These are phyloP conservation scores for Eciton burchellii DNA, from an alignment of 1,140 invertebrate genomes.

Conservation along the genomic window DNA sequence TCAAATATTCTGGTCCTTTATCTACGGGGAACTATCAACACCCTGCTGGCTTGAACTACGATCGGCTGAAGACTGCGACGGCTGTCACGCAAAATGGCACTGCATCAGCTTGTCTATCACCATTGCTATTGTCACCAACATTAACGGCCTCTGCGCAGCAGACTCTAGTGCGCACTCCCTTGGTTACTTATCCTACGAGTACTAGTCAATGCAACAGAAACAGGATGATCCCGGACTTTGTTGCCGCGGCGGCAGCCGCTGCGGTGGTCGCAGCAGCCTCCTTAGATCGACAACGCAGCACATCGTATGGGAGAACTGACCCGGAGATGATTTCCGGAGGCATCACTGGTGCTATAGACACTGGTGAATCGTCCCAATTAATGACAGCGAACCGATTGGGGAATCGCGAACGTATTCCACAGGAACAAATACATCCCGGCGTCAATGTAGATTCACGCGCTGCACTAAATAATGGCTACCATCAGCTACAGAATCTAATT, in stretches of 20 bases:
- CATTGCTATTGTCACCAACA: slow-evolving; percentile 40
- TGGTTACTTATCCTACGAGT: slow-evolving; percentile 25
- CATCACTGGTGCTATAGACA: slow-evolving; percentile 23
- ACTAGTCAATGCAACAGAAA: slow-evolving; percentile 39
- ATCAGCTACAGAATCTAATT: slow-evolving; percentile 55
- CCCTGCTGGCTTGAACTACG: slow-evolving; percentile 29
- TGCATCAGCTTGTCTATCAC: slow-evolving; percentile 13
- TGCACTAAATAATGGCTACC: slow-evolving; percentile 35
- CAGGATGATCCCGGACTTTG: slow-evolving; percentile 66
- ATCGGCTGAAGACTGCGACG: slow-evolving; percentile 40
- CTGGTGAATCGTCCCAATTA: slow-evolving; percentile 5
- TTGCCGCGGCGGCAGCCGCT: slow-evolving; percentile 67
- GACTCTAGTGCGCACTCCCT: slow-evolving; percentile 7
- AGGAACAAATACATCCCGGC: slow-evolving; percentile 8
- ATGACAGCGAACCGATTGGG: not conserved
- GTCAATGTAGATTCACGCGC: slow-evolving; percentile 29
- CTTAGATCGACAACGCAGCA: slow-evolving; percentile 51
- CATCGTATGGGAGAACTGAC: slow-evolving; percentile 35
- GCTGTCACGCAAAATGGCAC: slow-evolving; percentile 12
- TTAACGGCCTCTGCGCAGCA: slow-evolving; percentile 55
- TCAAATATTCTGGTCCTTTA: slow-evolving; percentile 44
- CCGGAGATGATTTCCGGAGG: not conserved
- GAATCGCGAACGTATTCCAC: slow-evolving; percentile 13
- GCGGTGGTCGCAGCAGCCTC: slow-evolving; percentile 68
- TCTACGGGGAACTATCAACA: slow-evolving; percentile 30